Evolutionary conservation across 2,797 vertebrate genomes (phyloP).

Genomic region (Orestias chungarensis): DNA sequence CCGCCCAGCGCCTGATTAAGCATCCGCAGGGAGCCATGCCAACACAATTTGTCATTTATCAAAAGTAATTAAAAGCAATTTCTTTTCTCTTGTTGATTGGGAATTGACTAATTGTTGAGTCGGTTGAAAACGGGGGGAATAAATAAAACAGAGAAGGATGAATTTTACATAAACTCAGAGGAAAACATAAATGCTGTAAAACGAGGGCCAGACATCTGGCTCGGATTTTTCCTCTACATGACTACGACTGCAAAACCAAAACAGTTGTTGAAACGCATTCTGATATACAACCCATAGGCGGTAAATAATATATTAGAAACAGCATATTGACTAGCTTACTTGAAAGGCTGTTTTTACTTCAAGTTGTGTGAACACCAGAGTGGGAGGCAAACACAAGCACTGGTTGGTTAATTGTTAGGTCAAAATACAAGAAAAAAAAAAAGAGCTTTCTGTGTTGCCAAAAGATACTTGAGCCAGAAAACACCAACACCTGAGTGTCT

Average conservation of each 20-base stretch:
- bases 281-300: slow-evolving; percentile 66
- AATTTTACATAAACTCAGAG: slow-evolving; percentile 77
- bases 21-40: slow-evolving; percentile 67
- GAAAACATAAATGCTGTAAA: slow-evolving; percentile 73
- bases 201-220: slow-evolving; percentile 77
- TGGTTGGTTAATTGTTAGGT: slow-evolving; percentile 60
- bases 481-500: slow-evolving; percentile 29
- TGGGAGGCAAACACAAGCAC: slow-evolving; percentile 61
- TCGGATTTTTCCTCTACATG: slow-evolving; percentile 70
- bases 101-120: slow-evolving; percentile 80
- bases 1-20: slow-evolving; percentile 72
- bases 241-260: slow-evolving; percentile 67
- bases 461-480: slow-evolving; percentile 46
- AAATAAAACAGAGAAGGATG: slow-evolving; percentile 74
- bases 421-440: slow-evolving; percentile 35
- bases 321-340: slow-evolving; percentile 70
- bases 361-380: slow-evolving; percentile 55
- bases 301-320: slow-evolving; percentile 77
- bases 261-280: slow-evolving; percentile 71
- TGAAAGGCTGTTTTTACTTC: slow-evolving; percentile 67
- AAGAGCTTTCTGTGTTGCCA: slow-evolving; percentile 19
- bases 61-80: slow-evolving; percentile 86
- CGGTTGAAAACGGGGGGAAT: slow-evolving; percentile 69
- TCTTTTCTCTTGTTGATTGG: slow-evolving; percentile 80
- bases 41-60: slow-evolving; percentile 84